A percentile compares a stretch with the other conserved stretches of the same genome.
These are phyloP conservation scores for Dryas iulia DNA, from an alignment of 1,140 invertebrate species.

Conservation along the genomic window DNA sequence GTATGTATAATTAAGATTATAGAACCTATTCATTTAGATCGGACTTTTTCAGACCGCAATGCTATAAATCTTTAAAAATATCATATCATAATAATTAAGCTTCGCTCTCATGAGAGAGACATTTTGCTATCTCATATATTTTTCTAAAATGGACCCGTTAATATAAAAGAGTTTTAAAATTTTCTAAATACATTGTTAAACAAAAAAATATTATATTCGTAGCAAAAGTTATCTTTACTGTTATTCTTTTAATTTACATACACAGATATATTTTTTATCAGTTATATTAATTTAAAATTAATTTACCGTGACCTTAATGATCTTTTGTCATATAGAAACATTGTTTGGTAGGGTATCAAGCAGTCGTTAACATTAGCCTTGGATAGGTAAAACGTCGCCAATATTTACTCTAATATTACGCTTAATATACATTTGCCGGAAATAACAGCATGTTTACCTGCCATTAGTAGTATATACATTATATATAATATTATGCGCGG, in stretches of 20 bases:
- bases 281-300: no score
- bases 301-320: not conserved
- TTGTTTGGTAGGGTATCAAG: not conserved
- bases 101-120: not conserved
- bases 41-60: not conserved
- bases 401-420: constrained; percentile 25
- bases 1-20: not conserved
- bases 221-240: no score
- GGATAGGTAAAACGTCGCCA: not conserved
- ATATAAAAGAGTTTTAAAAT: not conserved
- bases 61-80: not conserved
- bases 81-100: not conserved
- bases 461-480: not conserved
- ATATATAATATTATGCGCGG: not conserved
- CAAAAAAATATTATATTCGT: no score
- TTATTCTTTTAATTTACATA: no score
- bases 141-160: not conserved
- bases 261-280: no score
- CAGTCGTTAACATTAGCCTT: constrained; percentile 12
- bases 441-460: not conserved
- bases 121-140: not conserved
- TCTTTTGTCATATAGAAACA: not conserved
- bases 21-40: not conserved
- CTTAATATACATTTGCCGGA: not conserved
- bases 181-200: not conserved